These are phyloP conservation scores for Spheniscus humboldti DNA, from an alignment of 2,797 vertebrate genomes.

Conservation along the genomic window DNA sequence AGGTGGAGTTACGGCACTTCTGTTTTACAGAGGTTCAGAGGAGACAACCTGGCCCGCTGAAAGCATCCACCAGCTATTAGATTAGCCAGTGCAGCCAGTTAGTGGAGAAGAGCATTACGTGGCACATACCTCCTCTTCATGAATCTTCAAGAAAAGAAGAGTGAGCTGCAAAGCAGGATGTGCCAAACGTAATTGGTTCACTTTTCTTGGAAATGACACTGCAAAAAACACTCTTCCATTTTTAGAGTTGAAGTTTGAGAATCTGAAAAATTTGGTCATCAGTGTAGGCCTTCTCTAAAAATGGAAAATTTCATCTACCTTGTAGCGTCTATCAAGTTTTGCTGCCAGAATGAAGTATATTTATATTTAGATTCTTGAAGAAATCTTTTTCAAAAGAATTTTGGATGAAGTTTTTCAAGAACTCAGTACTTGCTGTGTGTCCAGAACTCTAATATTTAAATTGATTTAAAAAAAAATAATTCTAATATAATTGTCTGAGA, in stretches of 20 bases:
- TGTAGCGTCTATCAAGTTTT: neutral
- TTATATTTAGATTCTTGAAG: neutral
- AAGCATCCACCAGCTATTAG: neutral
- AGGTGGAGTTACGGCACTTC: neutral
- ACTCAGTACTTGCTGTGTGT: neutral
- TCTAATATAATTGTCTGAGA: neutral
- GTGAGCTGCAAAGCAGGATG: neutral
- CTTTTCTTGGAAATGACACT: conserved; percentile 9
- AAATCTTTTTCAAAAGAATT: neutral
- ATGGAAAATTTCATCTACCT: neutral
- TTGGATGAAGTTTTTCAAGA: neutral
- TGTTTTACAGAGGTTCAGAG: neutral
- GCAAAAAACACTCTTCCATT: neutral
- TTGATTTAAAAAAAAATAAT: neutral
- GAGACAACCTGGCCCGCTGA: neutral
- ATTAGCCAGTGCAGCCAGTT: neutral
- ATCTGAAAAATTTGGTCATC: neutral
- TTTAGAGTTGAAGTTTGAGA: neutral
- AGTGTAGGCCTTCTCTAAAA: neutral
- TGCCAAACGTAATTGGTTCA: neutral
- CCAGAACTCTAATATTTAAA: neutral
- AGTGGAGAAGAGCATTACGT: neutral
- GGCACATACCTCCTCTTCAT: neutral
- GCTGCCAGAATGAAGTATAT: neutral
- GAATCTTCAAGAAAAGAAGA: neutral